Conservation (phyloP, 2,888 invertebrate genomes). For the Platycnemis pennipes region DNA sequence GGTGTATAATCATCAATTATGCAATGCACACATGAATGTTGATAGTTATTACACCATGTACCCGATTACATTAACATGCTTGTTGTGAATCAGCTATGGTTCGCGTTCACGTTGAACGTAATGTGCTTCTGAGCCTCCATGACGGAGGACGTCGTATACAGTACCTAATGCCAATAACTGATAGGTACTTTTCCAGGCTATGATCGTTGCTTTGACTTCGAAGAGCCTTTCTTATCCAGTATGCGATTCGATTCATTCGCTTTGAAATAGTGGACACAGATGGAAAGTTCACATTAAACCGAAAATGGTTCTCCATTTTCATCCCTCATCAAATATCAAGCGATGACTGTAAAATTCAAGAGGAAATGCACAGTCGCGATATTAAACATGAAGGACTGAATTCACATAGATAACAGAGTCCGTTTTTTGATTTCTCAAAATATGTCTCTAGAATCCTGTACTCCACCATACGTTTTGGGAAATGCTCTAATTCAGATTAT, state of each 20-base stretch:
- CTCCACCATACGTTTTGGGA: background rate
- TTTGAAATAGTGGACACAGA: background rate
- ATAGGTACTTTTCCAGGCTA: background rate
- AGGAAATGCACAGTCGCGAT: background rate
- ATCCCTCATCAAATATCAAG: background rate
- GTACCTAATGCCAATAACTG: background rate
- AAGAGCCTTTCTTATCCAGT: background rate
- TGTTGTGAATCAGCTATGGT: no score
- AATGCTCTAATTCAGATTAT: background rate
- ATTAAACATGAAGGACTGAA: background rate
- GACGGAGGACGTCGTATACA: background rate
- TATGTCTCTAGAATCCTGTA: no score
- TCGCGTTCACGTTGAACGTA: no score
- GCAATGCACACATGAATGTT: no score
- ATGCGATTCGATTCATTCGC: background rate
- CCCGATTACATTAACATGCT: no score
- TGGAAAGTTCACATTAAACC: background rate
- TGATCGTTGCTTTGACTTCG: background rate
- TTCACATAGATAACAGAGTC: background rate
- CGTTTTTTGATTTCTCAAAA: background rate
- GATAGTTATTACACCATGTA: no score
- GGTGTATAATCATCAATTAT: no score
- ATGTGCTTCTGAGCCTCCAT: background rate
- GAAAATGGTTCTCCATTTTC: background rate
- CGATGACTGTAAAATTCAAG: slow-evolving; percentile 6